These are phyloP conservation scores for Aythya baeri DNA, from an alignment of 2,113 vertebrate species.

Conservation along the genomic window DNA sequence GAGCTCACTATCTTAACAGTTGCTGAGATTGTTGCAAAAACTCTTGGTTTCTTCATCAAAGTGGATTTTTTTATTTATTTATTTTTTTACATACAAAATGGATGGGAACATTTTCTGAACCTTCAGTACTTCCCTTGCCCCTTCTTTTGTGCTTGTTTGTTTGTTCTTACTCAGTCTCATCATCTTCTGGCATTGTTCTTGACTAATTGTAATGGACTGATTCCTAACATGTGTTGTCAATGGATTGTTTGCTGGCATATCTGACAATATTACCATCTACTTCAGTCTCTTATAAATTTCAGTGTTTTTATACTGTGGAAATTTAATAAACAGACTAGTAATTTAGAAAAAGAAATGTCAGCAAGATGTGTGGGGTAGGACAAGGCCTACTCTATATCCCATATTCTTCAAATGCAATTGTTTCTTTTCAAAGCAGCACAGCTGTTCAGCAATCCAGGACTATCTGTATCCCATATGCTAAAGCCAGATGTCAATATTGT, in stretches of 20 bases:
- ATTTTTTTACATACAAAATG: neutral
- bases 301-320: slow-evolving; percentile 42
- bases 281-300: slow-evolving; percentile 15
- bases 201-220: slow-evolving; percentile 30
- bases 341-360: slow-evolving; percentile 59
- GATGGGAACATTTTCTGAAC: neutral
- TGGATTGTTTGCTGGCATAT: slow-evolving; percentile 36
- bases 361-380: slow-evolving; percentile 58
- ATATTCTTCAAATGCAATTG: slow-evolving; percentile 61
- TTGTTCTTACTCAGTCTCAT: slow-evolving; percentile 14
- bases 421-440: slow-evolving; percentile 69
- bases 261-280: slow-evolving; percentile 19
- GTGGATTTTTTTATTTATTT: no score
- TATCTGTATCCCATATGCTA: slow-evolving; percentile 64
- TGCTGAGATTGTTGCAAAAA: neutral
- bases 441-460: slow-evolving; percentile 57
- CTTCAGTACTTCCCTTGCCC: neutral
- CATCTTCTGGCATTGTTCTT: slow-evolving; percentile 37
- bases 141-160: slow-evolving; percentile 20
- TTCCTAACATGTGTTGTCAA: slow-evolving; percentile 25
- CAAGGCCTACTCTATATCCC: slow-evolving; percentile 40
- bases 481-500: slow-evolving; percentile 67
- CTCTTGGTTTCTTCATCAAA: neutral
- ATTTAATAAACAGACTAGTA: slow-evolving; percentile 55
- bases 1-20: neutral